Conservation (phyloP, 1,140 invertebrate genomes). For the Drosophila malerkotliana region DNA sequence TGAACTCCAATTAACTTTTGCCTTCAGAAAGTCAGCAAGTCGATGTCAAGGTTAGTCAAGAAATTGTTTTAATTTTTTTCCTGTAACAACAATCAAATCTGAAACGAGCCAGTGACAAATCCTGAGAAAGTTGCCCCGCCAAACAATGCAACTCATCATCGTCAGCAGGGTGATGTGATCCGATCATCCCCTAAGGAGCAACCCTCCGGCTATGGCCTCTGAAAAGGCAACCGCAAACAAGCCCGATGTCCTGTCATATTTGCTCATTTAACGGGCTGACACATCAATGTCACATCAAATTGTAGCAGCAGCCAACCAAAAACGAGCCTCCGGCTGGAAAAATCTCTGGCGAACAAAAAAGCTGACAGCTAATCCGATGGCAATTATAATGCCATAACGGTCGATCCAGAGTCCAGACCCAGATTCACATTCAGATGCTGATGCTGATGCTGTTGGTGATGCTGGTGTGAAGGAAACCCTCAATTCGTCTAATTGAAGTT, state of each 20-base stretch:
- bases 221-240: constrained; percentile 64
- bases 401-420: constrained; percentile 14
- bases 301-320: constrained; percentile 49
- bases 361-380: constrained; percentile 82
- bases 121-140: constrained; percentile 64
- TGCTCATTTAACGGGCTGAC: constrained; percentile 83
- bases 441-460: constrained; percentile 19
- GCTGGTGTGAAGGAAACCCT: constrained; percentile 63
- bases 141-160: constrained; percentile 69
- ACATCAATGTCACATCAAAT: constrained; percentile 83
- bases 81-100: constrained; percentile 52
- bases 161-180: constrained; percentile 28
- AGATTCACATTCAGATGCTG: constrained; percentile 20
- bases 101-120: constrained; percentile 63
- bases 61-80: constrained; percentile 1
- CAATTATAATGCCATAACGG: constrained; percentile 78
- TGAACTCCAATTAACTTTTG: constrained; percentile 68
- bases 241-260: constrained; percentile 72
- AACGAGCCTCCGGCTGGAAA: constrained; percentile 36
- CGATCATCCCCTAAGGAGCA: constrained; percentile 31
- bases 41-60: constrained; percentile 44
- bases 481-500: constrained; percentile 79
- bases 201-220: constrained; percentile 22
- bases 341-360: constrained; percentile 51
- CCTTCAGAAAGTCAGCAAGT: constrained; percentile 19